Evolutionary conservation across 2,113 vertebrate genomes (phyloP), one percentile per base, ranked within the genome.

Genomic region (Corythornis vintsioides): DNA sequence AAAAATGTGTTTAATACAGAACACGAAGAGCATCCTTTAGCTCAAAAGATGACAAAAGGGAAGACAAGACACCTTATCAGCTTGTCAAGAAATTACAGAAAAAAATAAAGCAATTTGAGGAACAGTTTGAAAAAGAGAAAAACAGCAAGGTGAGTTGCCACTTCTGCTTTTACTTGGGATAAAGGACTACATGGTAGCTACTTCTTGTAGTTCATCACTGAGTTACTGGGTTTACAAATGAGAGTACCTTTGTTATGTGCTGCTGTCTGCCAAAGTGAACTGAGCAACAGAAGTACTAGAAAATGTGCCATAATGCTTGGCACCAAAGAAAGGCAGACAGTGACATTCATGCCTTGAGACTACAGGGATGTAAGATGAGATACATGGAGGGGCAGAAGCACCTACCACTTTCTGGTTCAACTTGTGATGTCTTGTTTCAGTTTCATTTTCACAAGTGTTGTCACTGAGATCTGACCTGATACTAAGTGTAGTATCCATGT

Each of bases 51-150:
- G 98, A 98, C n/a, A 97, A 98, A 97, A 98, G 97, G 97, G 98
- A 98, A 96, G 98, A 98, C 56, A 98, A 98, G 16, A 98, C 98
- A 89, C 98, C 98, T 20, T 98, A 99, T 95, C 99, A 99, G 82
- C 98, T 99, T 97, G 99, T 98, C 90, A 99, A 99, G 97, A 99
- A 99, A 96, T 98, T 99, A 75, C 99, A 99, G 96, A 99, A 99
- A 97, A 99, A 99, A 97, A 99, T 99, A 81, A 99, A 98, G 74
- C 99, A 99, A 95, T 99, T 99, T 97, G 99, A 99, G 67, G 99
- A 99, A 95, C 99, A 99, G 65, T 99, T 99, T 97, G 99, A 99
- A 97, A 99, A 98, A 85, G 99, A 99, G 95, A 98, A 97, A 92
- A 99, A 99, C 96, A 98, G 98, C 75, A 99, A 99, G 97, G 99